Base-by-base conservation (phyloP, 2,888 invertebrate species). In the Heliconius cydno region DNA sequence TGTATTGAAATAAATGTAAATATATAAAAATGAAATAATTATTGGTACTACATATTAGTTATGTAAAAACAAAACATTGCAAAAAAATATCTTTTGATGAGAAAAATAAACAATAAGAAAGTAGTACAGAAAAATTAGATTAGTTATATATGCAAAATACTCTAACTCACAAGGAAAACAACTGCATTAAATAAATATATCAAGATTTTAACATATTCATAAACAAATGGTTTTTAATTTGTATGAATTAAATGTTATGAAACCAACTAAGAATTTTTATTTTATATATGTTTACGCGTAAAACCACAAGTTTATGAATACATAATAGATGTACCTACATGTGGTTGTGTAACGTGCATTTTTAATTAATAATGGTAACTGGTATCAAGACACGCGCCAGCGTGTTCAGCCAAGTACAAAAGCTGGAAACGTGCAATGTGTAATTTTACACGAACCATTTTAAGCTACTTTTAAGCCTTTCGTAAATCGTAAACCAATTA, bases 221-320 rank as follows among this genome's bases (percentile, higher is more conserved):
- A 73, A 73, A 73, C 60, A 73, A 73, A 73, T 73, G 73, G 34
- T 60, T 38, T 60, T 73, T 60, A 73, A 73, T 73, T 73, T 73
- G 60, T 60, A 73, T 60, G 73, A 73, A 60, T 73, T 60, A 73
- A 73, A 73, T 38, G 60, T 73, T 73, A 60, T 73, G 73, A 73
- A 73, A 73, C 34, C n/a, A 60, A 60, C 57, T 34, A 19, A 60
- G 73, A 73, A 73, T 73, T 60, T 60, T 34, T 13, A 34, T 73
- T 73, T 73, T 73, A 60, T 57, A 22, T 38, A 34, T n/a, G 15
- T 60, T 34, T 73, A 60, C 57, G n/a, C n/a, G 60, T 73, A 60
- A 38, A 57, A 38, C 60, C 9, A 73, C 57, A 73, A 52, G 13
- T 60, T 34, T 38, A 60, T 73, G 73, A 38, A 73, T 38, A 22